Conservation (phyloP, 2,888 invertebrate genomes). For the Deroplatys truncata region DNA sequence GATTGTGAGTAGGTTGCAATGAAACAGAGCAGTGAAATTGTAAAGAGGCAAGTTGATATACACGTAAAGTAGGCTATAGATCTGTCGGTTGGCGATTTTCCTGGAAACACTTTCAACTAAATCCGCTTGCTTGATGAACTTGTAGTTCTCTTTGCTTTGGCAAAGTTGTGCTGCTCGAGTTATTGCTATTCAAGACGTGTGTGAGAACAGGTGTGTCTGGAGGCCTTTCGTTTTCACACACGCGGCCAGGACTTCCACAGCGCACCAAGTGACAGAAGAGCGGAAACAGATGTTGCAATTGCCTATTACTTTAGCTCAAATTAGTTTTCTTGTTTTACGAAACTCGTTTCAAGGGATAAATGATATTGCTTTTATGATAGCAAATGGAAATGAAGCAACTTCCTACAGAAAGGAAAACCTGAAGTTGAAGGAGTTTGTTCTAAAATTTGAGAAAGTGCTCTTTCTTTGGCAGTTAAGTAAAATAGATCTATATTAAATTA, state of each 20-base stretch:
- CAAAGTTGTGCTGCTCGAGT: background rate
- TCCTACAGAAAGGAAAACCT: too few relatives aligned
- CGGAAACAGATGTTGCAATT: background rate
- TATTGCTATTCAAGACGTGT: background rate
- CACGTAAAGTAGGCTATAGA: background rate
- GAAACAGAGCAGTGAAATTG: too few relatives aligned
- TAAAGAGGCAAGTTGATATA: background rate
- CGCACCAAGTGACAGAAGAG: too few relatives aligned
- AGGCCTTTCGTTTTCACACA: background rate
- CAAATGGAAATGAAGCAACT: too few relatives aligned
- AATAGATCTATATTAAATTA: too few relatives aligned
- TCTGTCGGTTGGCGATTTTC: background rate
- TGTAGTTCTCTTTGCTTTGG: background rate
- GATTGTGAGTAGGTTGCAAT: too few relatives aligned
- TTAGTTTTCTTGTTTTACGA: background rate
- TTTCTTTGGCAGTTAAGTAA: too few relatives aligned
- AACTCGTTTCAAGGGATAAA: background rate
- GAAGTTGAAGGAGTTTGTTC: too few relatives aligned
- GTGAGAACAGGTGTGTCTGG: background rate
- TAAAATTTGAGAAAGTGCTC: too few relatives aligned
- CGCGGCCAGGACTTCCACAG: background rate
- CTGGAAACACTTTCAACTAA: background rate
- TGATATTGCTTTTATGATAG: too few relatives aligned
- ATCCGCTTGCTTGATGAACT: background rate
- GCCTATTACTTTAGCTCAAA: background rate